phyloP scores from a whole-genome alignment of 2,888 invertebrate species.

The Bellardia pandia region DNA sequence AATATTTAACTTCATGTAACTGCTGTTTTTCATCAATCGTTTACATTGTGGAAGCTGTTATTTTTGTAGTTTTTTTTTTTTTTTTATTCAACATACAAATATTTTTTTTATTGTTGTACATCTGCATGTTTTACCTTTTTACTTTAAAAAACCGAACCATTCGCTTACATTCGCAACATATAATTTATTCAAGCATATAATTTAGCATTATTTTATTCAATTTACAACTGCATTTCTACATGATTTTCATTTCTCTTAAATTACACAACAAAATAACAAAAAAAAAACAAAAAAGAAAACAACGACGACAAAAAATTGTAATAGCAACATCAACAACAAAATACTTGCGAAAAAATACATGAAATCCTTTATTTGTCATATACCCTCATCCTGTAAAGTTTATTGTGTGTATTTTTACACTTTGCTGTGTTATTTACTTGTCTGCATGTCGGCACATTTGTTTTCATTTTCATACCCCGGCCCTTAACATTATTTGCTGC shows the following conservation, averaged over 20 bases:
- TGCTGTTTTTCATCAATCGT: background rate
- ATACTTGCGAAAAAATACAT: constrained; percentile 46
- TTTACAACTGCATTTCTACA: constrained; percentile 57
- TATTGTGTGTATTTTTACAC: constrained; percentile 53
- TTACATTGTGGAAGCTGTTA: background rate
- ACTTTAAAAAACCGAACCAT: constrained; percentile 41
- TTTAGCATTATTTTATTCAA: constrained; percentile 60
- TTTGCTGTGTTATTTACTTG: constrained; percentile 65
- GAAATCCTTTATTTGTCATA: constrained; percentile 65
- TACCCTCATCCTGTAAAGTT: constrained; percentile 56
- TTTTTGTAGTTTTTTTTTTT: background rate
- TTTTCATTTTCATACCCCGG: constrained; percentile 35
- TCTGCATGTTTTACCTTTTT: constrained; percentile 51
- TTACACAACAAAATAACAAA: constrained; percentile 13
- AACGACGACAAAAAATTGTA: constrained; percentile 2
- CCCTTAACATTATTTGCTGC: background rate
- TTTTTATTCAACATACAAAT: constrained; percentile 23
- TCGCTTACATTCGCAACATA: constrained; percentile 24
- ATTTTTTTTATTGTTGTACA: constrained; percentile 2
- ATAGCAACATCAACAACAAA: background rate
- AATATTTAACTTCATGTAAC: constrained; percentile 15
- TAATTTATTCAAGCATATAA: constrained; percentile 56
- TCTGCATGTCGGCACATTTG: constrained; percentile 70
- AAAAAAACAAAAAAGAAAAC: no score
- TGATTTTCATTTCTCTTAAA: constrained; percentile 62